Evolutionary conservation across 2,797 vertebrate genomes (phyloP).

Genomic region (Sebastes vulpes): DNA sequence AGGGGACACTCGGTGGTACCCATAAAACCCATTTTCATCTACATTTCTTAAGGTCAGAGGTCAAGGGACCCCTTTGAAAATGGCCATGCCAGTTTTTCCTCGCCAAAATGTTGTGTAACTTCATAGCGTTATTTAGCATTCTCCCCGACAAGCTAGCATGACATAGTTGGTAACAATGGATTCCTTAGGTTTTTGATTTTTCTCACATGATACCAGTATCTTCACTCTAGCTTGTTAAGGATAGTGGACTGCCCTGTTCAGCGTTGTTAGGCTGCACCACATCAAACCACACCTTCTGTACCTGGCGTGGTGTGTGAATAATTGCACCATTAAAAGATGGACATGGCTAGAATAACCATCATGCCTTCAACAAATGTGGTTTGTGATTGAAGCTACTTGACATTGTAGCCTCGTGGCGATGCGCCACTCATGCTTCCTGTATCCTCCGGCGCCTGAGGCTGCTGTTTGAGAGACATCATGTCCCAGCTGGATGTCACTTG

Average conservation of each 20-base stretch:
- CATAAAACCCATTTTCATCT: too few species aligned
- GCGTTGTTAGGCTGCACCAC: neutral
- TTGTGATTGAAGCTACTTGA: constrained; percentile 19
- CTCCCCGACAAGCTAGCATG: too few species aligned
- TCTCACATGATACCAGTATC: too few species aligned
- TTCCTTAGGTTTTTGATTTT: too few species aligned
- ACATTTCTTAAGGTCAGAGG: too few species aligned
- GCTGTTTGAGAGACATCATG: neutral
- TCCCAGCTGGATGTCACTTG: constrained; percentile 29
- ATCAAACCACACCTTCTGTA: neutral
- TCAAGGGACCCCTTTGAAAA: too few species aligned
- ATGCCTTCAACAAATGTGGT: neutral
- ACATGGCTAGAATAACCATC: neutral
- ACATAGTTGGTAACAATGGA: too few species aligned
- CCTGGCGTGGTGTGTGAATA: neutral
- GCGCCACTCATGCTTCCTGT: neutral
- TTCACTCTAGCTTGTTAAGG: too few species aligned
- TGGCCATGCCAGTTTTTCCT: too few species aligned
- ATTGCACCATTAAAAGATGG: neutral
- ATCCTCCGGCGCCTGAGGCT: neutral
- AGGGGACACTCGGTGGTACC: too few species aligned
- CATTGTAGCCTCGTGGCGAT: neutral
- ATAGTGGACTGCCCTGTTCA: neutral
- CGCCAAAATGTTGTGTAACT: too few species aligned
- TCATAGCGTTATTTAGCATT: too few species aligned